phyloP scores from a whole-genome alignment of 2,888 invertebrate genomes.

The Luperina nickerlii region DNA sequence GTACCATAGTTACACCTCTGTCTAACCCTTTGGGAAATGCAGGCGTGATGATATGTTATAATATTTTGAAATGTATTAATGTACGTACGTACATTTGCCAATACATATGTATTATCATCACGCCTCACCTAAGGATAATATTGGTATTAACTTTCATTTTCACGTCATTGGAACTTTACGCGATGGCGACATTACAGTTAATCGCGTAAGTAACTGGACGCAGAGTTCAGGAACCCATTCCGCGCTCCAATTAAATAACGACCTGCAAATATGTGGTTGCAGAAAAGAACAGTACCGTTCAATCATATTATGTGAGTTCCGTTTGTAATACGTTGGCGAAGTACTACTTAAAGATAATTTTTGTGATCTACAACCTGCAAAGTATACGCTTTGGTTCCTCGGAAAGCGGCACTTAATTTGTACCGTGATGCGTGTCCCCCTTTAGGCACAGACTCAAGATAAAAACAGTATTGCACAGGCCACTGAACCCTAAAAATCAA shows the following conservation, averaged over 20 bases:
- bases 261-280: slow-evolving; percentile 53
- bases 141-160: slow-evolving; percentile 42
- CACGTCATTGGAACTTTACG: slow-evolving; percentile 19
- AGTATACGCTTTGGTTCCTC: slow-evolving; percentile 13
- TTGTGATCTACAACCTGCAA: slow-evolving; percentile 18
- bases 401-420: slow-evolving; percentile 24
- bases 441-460: slow-evolving; percentile 52
- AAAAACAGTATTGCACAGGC: slow-evolving; percentile 65
- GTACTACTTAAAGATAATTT: slow-evolving; percentile 18
- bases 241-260: slow-evolving; percentile 67
- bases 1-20: neutral
- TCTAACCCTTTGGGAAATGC: neutral
- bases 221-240: slow-evolving; percentile 59
- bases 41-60: neutral
- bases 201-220: slow-evolving; percentile 59
- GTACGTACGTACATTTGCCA: too few species aligned
- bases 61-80: slow-evolving; percentile 4
- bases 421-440: slow-evolving; percentile 8
- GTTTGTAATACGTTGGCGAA: neutral
- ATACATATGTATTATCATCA: too few species aligned
- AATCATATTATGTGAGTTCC: slow-evolving; percentile 4
- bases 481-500: slow-evolving; percentile 72
- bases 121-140: slow-evolving; percentile 8
- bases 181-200: slow-evolving; percentile 51
- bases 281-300: slow-evolving; percentile 20